phyloP scores from a whole-genome alignment of 2,113 vertebrate genomes.

The Ploceus nigricollis region DNA sequence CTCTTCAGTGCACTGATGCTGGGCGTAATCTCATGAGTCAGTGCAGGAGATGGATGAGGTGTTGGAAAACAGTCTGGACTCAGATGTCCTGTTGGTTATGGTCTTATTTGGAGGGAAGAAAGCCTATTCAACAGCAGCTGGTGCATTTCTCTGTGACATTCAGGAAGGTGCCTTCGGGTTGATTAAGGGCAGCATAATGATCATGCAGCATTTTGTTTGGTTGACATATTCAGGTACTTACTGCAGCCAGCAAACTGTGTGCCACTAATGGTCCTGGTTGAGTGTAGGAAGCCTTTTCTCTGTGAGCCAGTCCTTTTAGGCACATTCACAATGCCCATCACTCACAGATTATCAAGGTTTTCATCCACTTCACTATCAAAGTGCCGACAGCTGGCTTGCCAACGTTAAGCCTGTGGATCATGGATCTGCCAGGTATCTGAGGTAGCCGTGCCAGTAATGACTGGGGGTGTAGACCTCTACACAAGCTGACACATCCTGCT shows the following conservation, averaged over 20 bases:
- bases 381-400: background rate
- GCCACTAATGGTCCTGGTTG: background rate
- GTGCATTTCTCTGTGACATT: background rate
- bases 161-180: background rate
- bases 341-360: background rate
- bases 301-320: background rate
- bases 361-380: background rate
- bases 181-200: slow-evolving; percentile 7
- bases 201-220: background rate
- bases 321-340: background rate
- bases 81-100: background rate
- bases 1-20: background rate
- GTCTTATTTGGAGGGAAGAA: background rate
- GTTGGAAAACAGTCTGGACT: background rate
- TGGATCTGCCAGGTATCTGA: background rate
- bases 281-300: background rate
- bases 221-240: background rate
- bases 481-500: background rate
- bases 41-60: background rate
- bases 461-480: background rate
- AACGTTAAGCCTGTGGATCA: background rate
- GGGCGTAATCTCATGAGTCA: background rate
- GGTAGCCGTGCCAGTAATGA: background rate
- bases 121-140: background rate
- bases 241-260: background rate